phyloP scores from a whole-genome alignment of 2,797 vertebrate species.

The Chelidonichthys spinosus region DNA sequence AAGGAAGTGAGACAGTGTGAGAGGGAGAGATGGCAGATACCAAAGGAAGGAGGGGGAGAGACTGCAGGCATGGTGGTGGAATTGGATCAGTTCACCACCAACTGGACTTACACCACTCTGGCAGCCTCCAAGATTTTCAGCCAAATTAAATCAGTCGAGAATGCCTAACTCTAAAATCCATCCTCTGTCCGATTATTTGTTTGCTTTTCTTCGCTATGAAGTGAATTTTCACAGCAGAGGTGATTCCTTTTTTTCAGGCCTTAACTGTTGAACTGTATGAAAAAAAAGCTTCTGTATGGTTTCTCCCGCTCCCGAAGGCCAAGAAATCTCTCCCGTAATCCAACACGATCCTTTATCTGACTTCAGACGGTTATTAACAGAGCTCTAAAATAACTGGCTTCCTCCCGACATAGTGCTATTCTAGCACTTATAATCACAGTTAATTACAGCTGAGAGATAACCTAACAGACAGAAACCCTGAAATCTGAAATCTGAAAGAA shows the following conservation, averaged over 20 bases:
- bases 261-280: background rate
- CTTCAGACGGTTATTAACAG: slow-evolving; percentile 41
- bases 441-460: slow-evolving; percentile 51
- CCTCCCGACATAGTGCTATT: slow-evolving; percentile 27
- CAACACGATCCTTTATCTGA: slow-evolving; percentile 42
- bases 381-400: slow-evolving; percentile 44
- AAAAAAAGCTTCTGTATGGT: slow-evolving; percentile 3
- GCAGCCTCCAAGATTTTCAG: slow-evolving; percentile 45
- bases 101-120: slow-evolving; percentile 45
- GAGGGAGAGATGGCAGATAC: slow-evolving; percentile 41
- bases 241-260: background rate
- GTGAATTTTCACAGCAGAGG: slow-evolving; percentile 12
- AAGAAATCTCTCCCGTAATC: background rate
- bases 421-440: slow-evolving; percentile 35
- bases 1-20: slow-evolving; percentile 37
- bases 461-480: background rate
- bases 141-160: slow-evolving; percentile 52
- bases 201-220: slow-evolving; percentile 1
- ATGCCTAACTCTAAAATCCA: slow-evolving; percentile 20
- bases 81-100: slow-evolving; percentile 55
- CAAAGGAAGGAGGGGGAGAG: slow-evolving; percentile 7
- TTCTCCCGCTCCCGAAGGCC: slow-evolving; percentile 2
- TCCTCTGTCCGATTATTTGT: slow-evolving; percentile 20
- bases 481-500: background rate
- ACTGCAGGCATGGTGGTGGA: slow-evolving; percentile 36